These are phyloP conservation scores for Pluvianellus socialis DNA, from an alignment of 2,113 vertebrate genomes.

Conservation along the genomic window DNA sequence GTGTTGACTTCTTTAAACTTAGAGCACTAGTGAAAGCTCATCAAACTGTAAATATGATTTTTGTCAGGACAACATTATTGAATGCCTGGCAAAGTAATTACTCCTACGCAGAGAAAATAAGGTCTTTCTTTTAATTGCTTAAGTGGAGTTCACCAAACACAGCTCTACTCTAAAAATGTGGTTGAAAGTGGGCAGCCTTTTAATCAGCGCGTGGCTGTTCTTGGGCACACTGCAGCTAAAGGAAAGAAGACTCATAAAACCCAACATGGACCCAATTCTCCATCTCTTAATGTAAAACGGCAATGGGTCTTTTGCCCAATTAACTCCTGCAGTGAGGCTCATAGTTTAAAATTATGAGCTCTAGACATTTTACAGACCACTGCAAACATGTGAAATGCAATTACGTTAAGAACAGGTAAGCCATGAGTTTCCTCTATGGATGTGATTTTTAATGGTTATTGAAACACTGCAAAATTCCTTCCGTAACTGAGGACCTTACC, in stretches of 20 bases:
- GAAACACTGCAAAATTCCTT: not conserved
- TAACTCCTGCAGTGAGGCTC: not conserved
- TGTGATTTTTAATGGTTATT: not conserved
- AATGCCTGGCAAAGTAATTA: slow-evolving; percentile 54
- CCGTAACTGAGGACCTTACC: not conserved
- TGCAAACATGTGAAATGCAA: not conserved
- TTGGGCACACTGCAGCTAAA: not conserved
- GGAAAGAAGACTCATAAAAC: not conserved
- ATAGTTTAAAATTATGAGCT: not conserved
- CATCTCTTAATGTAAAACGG: not conserved
- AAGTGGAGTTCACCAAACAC: slow-evolving; percentile 13
- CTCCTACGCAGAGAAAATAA: slow-evolving; percentile 31
- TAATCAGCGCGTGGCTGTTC: not conserved
- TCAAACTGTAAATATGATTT: slow-evolving; percentile 18
- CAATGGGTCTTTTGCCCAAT: not conserved
- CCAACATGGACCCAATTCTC: not conserved
- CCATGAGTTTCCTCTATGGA: not conserved
- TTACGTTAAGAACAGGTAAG: not conserved
- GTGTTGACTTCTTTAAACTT: slow-evolving; percentile 11
- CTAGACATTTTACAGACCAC: not conserved
- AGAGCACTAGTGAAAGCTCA: not conserved
- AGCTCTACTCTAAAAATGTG: not conserved
- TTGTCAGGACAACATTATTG: slow-evolving; percentile 24
- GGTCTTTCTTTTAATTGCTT: slow-evolving; percentile 14
- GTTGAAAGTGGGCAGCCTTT: not conserved